Conservation (phyloP, 2,113 vertebrate species). For the Centropristis striata region DNA sequence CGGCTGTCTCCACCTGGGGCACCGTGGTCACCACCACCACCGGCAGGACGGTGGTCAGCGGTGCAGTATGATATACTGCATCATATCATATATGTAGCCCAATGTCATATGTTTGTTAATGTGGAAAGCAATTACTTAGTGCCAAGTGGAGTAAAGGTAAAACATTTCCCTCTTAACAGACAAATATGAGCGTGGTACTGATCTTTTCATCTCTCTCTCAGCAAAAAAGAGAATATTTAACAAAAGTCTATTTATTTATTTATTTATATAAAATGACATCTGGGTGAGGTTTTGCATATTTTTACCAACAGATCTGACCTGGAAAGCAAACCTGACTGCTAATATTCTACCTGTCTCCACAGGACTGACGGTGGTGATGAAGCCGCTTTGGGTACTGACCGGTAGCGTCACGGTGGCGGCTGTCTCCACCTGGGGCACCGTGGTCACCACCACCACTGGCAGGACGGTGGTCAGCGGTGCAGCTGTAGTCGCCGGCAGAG, state of each 20-base stretch:
- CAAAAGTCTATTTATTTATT: neutral
- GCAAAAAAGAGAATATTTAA: neutral
- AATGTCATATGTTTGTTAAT: too few relatives aligned
- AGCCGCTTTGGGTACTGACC: conserved; percentile 83
- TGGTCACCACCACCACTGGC: conserved; percentile 63
- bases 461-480: conserved; percentile 43
- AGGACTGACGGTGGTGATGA: conserved; percentile 80
- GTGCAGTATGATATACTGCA: too few relatives aligned
- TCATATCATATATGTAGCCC: too few relatives aligned
- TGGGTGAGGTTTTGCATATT: neutral
- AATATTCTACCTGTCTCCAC: conserved; percentile 86
- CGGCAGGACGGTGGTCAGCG: conserved; percentile 43
- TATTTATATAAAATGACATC: neutral
- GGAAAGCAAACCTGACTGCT: conserved; percentile 72
- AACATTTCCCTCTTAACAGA: too few relatives aligned
- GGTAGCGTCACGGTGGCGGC: conserved; percentile 68
- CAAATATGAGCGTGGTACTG: neutral
- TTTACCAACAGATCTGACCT: conserved; percentile 54
- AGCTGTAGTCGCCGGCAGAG: conserved; percentile 49
- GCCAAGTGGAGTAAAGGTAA: too few relatives aligned
- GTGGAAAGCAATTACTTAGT: too few relatives aligned
- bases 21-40: conserved; percentile 64
- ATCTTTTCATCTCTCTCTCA: neutral
- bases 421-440: conserved; percentile 61
- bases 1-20: conserved; percentile 57